A percentile compares a stretch with the other conserved stretches of the same genome.
Evolutionary conservation across 2,888 invertebrate species (phyloP).

Genomic region (Pyrrhosoma nymphula): DNA sequence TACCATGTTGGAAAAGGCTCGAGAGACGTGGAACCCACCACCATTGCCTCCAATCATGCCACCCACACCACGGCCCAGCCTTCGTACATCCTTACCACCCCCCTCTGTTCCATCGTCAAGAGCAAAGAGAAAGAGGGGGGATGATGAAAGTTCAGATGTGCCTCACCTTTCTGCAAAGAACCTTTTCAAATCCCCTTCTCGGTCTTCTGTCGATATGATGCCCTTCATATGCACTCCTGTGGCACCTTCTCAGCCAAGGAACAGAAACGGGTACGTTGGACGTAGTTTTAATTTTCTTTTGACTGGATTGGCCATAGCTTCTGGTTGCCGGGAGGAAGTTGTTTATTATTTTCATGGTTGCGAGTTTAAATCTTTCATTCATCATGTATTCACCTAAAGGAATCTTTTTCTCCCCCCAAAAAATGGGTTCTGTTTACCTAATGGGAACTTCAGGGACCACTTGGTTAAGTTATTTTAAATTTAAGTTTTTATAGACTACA

Average conservation of each 20-base stretch:
- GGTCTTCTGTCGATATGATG: slow-evolving; percentile 78
- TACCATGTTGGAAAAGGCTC: slow-evolving; percentile 79
- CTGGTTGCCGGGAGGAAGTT: too few species aligned
- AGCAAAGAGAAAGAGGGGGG: slow-evolving; percentile 58
- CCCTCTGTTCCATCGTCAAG: not conserved
- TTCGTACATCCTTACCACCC: slow-evolving; percentile 68
- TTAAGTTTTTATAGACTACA: too few species aligned
- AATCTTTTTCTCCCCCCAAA: too few species aligned
- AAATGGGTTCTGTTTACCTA: too few species aligned
- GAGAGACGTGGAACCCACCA: slow-evolving; percentile 78
- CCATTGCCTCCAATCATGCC: slow-evolving; percentile 74
- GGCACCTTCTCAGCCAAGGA: slow-evolving; percentile 70
- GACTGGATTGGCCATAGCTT: too few species aligned
- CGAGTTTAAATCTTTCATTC: too few species aligned
- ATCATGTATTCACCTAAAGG: too few species aligned
- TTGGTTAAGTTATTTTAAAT: too few species aligned
- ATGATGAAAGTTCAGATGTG: not conserved
- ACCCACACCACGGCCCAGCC: slow-evolving; percentile 74
- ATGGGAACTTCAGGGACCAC: too few species aligned
- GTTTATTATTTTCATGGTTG: too few species aligned
- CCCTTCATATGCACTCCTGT: slow-evolving; percentile 84
- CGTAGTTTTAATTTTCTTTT: not conserved
- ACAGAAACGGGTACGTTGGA: slow-evolving; percentile 28
- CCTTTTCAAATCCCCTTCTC: not conserved
- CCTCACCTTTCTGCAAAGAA: not conserved